Percentiles rank a stretch among this genome's conserved stretches.
phyloP scores from a whole-genome alignment of 2,113 vertebrate species.

The Cathartes aura region DNA sequence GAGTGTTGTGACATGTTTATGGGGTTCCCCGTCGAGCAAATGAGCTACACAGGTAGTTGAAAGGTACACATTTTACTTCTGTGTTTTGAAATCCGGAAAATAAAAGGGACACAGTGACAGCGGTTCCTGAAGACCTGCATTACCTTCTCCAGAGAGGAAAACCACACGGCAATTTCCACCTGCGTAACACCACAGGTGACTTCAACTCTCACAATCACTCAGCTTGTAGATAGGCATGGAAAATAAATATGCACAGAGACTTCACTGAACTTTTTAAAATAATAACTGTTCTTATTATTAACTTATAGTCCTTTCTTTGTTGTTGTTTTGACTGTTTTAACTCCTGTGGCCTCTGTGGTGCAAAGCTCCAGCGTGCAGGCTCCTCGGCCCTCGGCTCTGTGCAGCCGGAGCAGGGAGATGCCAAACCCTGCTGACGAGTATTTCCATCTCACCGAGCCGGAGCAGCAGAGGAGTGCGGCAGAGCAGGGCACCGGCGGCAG shows the following conservation, averaged over 20 bases:
- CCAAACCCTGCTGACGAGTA: not conserved
- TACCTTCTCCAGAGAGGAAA: not conserved
- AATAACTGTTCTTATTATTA: not conserved
- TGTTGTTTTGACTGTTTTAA: not conserved
- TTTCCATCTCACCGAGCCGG: too few relatives aligned
- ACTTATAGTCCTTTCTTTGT: too few relatives aligned
- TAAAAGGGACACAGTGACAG: not conserved
- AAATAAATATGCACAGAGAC: not conserved
- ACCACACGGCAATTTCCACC: not conserved
- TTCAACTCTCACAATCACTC: not conserved
- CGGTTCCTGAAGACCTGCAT: not conserved
- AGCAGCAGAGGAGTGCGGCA: not conserved
- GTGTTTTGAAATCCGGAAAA: not conserved
- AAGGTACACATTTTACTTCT: not conserved
- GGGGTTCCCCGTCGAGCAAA: not conserved
- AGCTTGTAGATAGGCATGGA: too few relatives aligned
- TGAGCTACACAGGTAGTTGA: not conserved
- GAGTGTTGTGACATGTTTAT: not conserved
- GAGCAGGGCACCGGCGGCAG: not conserved
- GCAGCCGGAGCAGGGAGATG: not conserved
- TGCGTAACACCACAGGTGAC: not conserved
- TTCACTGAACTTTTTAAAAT: not conserved
- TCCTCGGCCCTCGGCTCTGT: rapidly evolving
- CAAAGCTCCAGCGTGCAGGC: rapidly evolving
- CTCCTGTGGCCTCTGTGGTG: rapidly evolving